Base-by-base conservation (phyloP, 1,140 invertebrate genomes). In the Manduca sexta region DNA sequence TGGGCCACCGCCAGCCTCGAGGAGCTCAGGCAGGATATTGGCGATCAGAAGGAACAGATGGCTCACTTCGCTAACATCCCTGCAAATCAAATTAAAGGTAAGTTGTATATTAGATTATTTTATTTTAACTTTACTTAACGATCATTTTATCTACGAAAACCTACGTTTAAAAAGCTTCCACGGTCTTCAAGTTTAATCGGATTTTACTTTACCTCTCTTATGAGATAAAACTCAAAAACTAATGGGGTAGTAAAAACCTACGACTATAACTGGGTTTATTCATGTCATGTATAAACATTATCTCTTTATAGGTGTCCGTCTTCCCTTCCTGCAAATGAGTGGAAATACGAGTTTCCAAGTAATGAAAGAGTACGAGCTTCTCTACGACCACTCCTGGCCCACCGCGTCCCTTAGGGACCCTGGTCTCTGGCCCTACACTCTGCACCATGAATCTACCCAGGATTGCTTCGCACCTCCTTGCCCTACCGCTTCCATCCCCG, bases 391-490 rank as follows among this genome's bases (percentile, higher is more conserved):
- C 38, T 90, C 89, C 4, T 91, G 90, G 90, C 89, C 89, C 3
- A 91, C 90, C 1, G 82, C 78, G 30, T 64, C 64, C 21, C 87
- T 80, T 42, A 81, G 74, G 8, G 70, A 89, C 45, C 90, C 89
- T n/a, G 86, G 88, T 35, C 74, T 92, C 26, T 94, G 91, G 91
- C 92, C 93, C 0, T 94, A 93, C 63, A 93, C 92, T 1, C 67
- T 93, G 44, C 89, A 93, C 60, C 93, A 89, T 60, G 60, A 61
- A 1, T 88, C 86, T 2, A 81, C 63, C 50, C 91, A 92, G 65
- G 91, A 93, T 48, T 93, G 92, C 60, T 74, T 84, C 39, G 88
- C 92, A 26, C 86, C 86, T 2, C 87, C 88, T 0, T 93, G 92
- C 64, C 92, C 92, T 0, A 86, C 77, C 18, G 88, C 88, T 1